Evolutionary conservation across 2,888 invertebrate genomes (phyloP).

Genomic region (Stenodera caucasica): DNA sequence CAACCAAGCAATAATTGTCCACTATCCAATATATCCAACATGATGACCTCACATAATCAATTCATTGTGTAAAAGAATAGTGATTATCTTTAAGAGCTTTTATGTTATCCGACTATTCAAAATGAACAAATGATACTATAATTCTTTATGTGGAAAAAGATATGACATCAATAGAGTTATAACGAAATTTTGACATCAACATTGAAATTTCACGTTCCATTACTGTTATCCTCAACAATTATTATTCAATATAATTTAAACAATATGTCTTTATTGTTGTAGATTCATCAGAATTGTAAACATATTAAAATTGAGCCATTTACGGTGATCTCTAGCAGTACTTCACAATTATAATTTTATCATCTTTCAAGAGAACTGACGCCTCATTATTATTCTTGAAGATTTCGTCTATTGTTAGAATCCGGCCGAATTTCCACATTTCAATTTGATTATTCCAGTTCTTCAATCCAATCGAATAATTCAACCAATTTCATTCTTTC

Average conservation of each 20-base stretch:
- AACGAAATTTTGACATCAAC: constrained; percentile 20
- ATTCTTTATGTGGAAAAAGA: constrained; percentile 20
- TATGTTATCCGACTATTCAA: constrained; percentile 30
- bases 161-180: constrained; percentile 24
- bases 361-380: too few species aligned
- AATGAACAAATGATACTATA: constrained; percentile 23
- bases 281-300: too few species aligned
- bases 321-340: too few species aligned
- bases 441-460: too few species aligned
- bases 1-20: constrained; percentile 1
- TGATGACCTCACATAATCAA: constrained; percentile 36
- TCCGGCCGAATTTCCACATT: too few species aligned
- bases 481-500: too few species aligned
- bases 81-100: constrained; percentile 31
- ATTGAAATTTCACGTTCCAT: constrained; percentile 17
- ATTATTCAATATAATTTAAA: not conserved
- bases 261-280: too few species aligned
- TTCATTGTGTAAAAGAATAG: constrained; percentile 37
- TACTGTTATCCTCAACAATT: not conserved
- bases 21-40: not conserved
- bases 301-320: too few species aligned
- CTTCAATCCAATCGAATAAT: too few species aligned
- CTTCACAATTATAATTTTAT: too few species aligned
- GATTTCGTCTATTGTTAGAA: too few species aligned
- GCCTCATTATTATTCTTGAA: too few species aligned